Conservation (phyloP, 1,140 invertebrate species). For the Drosophila serrata region DNA sequence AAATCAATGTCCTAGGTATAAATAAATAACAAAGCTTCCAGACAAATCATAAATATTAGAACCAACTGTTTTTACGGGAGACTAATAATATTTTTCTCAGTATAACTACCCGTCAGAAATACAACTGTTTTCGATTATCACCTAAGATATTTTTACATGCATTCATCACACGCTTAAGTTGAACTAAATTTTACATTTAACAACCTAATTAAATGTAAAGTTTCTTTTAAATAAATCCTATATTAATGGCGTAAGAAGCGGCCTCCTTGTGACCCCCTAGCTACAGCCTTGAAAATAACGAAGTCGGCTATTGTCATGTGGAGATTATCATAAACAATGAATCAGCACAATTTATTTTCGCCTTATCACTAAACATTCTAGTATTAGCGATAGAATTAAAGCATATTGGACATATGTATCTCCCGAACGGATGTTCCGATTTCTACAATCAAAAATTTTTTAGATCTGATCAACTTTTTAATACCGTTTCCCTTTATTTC, state of each 20-base stretch:
- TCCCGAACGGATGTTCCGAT: constrained; percentile 21
- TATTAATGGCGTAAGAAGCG: not conserved
- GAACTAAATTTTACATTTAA: not conserved
- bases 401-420: constrained; percentile 1
- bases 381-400: constrained; percentile 10
- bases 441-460: not conserved
- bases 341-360: constrained; percentile 18
- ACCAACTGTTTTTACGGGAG: not conserved
- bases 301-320: constrained; percentile 17
- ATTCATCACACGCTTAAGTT: not conserved
- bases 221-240: not conserved
- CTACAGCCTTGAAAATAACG: constrained; percentile 13
- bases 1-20: not conserved
- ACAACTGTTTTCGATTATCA: too few relatives aligned
- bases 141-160: not conserved
- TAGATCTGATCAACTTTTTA: not conserved
- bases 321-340: constrained; percentile 31
- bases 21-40: not conserved
- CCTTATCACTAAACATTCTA: constrained; percentile 10
- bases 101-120: not conserved
- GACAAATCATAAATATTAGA: not conserved
- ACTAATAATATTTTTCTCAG: not conserved
- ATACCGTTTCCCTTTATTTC: not conserved
- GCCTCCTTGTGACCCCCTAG: constrained; percentile 20
- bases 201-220: not conserved